Conservation (phyloP, 2,797 vertebrate genomes). For the Diceros bicornis region DNA sequence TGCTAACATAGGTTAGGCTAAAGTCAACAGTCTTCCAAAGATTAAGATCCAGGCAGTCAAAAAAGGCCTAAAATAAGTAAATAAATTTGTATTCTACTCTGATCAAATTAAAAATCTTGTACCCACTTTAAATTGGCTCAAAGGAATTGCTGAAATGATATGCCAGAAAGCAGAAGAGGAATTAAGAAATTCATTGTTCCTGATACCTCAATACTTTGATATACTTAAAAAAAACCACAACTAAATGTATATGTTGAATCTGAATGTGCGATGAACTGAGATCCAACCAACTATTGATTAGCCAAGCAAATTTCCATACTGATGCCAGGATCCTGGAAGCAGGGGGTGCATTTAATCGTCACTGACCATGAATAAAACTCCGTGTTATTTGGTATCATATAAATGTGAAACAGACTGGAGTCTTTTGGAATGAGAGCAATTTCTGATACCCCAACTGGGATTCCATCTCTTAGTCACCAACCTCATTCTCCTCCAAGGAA, state of each 20-base stretch:
- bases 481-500: neutral
- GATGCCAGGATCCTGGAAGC: neutral
- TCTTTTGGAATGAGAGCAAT: conserved; percentile 39
- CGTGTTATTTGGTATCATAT: neutral
- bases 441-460: neutral
- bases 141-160: neutral
- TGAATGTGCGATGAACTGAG: neutral
- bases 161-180: neutral
- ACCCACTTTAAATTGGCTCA: neutral
- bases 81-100: conserved; percentile 8
- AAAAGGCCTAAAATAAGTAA: conserved; percentile 22
- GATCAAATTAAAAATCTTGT: neutral
- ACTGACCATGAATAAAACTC: neutral
- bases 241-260: neutral
- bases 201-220: neutral
- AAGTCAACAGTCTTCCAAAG: neutral
- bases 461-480: neutral
- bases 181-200: neutral
- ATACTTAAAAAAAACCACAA: neutral
- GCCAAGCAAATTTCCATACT: neutral
- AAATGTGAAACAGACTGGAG: neutral
- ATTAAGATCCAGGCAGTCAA: neutral
- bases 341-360: neutral
- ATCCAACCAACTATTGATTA: neutral
- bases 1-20: neutral